phyloP scores from a whole-genome alignment of 2,888 invertebrate species.

The Chaetoderma sp. region DNA sequence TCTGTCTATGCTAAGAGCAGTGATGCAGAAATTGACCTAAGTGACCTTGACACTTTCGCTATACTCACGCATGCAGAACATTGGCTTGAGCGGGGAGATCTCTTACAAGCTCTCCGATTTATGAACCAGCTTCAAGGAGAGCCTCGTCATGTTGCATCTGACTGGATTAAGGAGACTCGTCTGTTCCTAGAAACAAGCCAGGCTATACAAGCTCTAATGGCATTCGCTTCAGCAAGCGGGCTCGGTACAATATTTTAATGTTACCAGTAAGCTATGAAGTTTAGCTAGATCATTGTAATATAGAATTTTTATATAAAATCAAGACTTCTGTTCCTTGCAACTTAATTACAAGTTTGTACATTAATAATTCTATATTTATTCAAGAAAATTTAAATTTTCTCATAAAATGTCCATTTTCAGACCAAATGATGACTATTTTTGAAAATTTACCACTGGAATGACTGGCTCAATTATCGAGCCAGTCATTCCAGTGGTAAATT shows the following conservation, averaged over 20 bases:
- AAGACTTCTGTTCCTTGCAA: too few species aligned
- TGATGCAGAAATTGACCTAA: constrained; percentile 46
- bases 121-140: constrained; percentile 89
- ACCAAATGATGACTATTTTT: too few species aligned
- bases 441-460: too few species aligned
- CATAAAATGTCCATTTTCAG: too few species aligned
- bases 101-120: constrained; percentile 86
- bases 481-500: too few species aligned
- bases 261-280: too few species aligned
- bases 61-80: constrained; percentile 87
- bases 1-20: constrained; percentile 71
- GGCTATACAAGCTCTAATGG: constrained; percentile 88
- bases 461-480: too few species aligned
- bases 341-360: too few species aligned
- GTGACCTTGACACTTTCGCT: constrained; percentile 83
- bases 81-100: constrained; percentile 88
- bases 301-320: too few species aligned
- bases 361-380: too few species aligned
- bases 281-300: too few species aligned
- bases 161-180: constrained; percentile 89
- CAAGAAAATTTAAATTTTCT: too few species aligned
- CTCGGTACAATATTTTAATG: constrained; percentile 60
- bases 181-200: constrained; percentile 89
- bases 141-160: constrained; percentile 82
- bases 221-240: constrained; percentile 71